Evolutionary conservation across 1,140 invertebrate genomes (phyloP).

Genomic region (Leptoteleia sp.): DNA sequence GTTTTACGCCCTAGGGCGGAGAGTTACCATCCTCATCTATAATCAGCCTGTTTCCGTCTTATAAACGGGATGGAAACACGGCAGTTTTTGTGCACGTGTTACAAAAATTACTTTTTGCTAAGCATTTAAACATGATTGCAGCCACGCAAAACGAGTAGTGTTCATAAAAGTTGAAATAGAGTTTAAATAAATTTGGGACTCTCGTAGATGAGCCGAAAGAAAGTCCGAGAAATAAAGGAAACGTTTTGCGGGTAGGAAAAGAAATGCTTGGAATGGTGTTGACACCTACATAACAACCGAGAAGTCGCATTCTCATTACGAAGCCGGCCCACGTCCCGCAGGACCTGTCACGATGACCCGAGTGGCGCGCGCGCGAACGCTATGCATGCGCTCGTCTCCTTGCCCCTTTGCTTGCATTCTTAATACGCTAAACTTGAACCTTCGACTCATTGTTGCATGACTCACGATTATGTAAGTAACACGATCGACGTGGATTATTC

Average conservation of each 20-base stretch:
- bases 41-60: no score
- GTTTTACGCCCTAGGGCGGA: no score
- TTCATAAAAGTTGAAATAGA: slow-evolving; percentile 8
- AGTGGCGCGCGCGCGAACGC: slow-evolving; percentile 49
- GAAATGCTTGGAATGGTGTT: slow-evolving; percentile 64
- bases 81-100: no score
- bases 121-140: no score
- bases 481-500: slow-evolving; percentile 64
- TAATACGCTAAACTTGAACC: slow-evolving; percentile 66
- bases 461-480: slow-evolving; percentile 66
- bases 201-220: slow-evolving; percentile 10
- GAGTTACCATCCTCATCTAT: no score
- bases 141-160: no score
- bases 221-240: slow-evolving; percentile 24
- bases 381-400: slow-evolving; percentile 45
- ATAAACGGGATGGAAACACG: no score
- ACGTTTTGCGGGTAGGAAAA: slow-evolving; percentile 31
- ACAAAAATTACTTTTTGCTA: no score
- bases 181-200: slow-evolving; percentile 30
- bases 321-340: slow-evolving; percentile 66
- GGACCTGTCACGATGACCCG: slow-evolving; percentile 69
- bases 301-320: slow-evolving; percentile 59
- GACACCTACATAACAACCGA: slow-evolving; percentile 68
- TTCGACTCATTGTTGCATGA: slow-evolving; percentile 65
- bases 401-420: slow-evolving; percentile 56